Conservation (phyloP, 2,797 vertebrate genomes). For the Parotocinclus haroldoi region DNA sequence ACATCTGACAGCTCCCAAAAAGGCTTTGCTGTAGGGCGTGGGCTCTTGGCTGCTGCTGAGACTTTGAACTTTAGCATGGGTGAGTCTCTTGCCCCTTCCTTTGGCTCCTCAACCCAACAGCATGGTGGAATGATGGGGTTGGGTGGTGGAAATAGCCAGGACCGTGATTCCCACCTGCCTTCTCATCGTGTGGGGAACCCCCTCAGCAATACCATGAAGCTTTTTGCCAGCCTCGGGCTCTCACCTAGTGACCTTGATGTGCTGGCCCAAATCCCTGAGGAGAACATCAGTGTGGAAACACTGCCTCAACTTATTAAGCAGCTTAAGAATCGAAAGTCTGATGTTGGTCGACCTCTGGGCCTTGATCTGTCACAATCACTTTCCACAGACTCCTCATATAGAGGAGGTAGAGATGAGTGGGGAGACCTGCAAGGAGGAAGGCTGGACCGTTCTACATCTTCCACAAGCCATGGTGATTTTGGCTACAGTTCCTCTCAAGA, state of each 20-base stretch:
- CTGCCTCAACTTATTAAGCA: constrained; percentile 75
- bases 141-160: constrained; percentile 56
- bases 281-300: constrained; percentile 76
- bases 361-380: constrained; percentile 49
- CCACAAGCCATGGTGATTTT: constrained; percentile 58
- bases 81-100: constrained; percentile 57
- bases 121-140: constrained; percentile 60
- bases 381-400: constrained; percentile 60
- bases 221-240: constrained; percentile 75
- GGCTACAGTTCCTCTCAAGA: constrained; percentile 66
- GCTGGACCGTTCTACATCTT: constrained; percentile 60
- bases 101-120: constrained; percentile 49
- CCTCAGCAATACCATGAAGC: constrained; percentile 75
- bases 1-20: constrained; percentile 63
- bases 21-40: constrained; percentile 71
- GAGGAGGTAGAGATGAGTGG: constrained; percentile 64
- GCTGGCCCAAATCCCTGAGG: constrained; percentile 73
- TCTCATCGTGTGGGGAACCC: constrained; percentile 53
- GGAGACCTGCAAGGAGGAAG: constrained; percentile 55
- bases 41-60: constrained; percentile 72
- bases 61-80: constrained; percentile 74
- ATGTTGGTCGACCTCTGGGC: constrained; percentile 51
- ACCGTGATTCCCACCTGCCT: constrained; percentile 54
- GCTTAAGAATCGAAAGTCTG: constrained; percentile 71
- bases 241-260: constrained; percentile 74